phyloP scores from a whole-genome alignment of 64 coral and sea anemone genomes.

The Anthopleura sola region DNA sequence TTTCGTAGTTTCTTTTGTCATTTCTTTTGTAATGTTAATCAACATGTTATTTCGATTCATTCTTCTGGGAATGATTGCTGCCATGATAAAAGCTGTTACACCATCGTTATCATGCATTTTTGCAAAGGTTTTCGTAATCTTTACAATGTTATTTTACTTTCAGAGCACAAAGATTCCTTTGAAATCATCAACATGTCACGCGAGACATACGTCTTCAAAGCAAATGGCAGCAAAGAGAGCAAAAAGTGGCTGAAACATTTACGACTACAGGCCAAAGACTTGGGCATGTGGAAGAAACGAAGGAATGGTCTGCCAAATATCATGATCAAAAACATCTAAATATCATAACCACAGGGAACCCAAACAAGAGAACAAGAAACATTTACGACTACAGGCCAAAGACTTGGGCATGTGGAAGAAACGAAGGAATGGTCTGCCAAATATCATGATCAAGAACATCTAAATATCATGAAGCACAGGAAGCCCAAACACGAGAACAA shows the following conservation, averaged over 20 bases:
- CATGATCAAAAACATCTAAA: slow-evolving; percentile 84
- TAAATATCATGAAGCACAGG: slow-evolving; percentile 18
- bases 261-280: slow-evolving; percentile 61
- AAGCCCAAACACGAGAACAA: too few species aligned
- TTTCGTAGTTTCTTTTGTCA: too few species aligned
- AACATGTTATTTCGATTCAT: too few species aligned
- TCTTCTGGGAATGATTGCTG: too few species aligned
- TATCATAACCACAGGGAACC: not conserved
- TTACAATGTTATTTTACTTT: not conserved
- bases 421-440: slow-evolving; percentile 65
- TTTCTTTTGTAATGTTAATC: too few species aligned
- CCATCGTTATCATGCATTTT: too few species aligned
- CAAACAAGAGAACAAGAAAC: not conserved
- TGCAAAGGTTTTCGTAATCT: not conserved
- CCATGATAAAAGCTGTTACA: too few species aligned
- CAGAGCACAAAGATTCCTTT: slow-evolving; percentile 79
- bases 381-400: slow-evolving; percentile 61
- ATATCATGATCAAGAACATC: slow-evolving; percentile 86
- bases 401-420: slow-evolving; percentile 80
- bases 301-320: slow-evolving; percentile 82
- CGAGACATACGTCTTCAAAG: slow-evolving; percentile 77
- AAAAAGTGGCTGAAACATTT: slow-evolving; percentile 79
- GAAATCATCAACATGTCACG: slow-evolving; percentile 66
- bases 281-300: slow-evolving; percentile 73
- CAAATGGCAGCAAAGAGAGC: slow-evolving; percentile 44